These are phyloP conservation scores for Daubentonia madagascariensis DNA, from an alignment of 2,113 vertebrate genomes.

Conservation along the genomic window DNA sequence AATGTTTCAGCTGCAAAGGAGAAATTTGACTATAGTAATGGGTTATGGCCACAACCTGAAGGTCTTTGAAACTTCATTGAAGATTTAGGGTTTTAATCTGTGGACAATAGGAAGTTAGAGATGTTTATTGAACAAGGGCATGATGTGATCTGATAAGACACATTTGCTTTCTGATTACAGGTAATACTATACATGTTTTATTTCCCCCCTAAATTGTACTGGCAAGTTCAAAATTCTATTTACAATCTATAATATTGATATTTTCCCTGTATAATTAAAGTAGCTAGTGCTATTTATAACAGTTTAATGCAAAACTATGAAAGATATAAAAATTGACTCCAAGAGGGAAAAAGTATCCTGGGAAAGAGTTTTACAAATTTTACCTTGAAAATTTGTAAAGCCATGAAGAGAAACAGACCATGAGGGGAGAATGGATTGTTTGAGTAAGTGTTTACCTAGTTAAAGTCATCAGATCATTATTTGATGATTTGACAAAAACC, in stretches of 20 bases:
- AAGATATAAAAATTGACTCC: background rate
- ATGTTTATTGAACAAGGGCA: background rate
- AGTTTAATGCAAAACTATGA: constrained; percentile 9
- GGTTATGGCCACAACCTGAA: background rate
- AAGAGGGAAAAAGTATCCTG: background rate
- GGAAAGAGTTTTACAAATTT: constrained; percentile 5
- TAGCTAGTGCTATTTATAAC: background rate
- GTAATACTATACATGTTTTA: background rate
- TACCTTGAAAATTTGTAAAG: background rate
- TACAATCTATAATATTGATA: background rate
- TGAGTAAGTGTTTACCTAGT: background rate
- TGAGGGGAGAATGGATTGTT: background rate
- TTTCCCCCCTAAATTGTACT: background rate
- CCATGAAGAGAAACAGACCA: background rate
- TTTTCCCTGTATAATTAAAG: background rate
- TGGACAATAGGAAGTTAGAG: background rate
- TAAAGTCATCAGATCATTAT: background rate
- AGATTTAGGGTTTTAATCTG: background rate
- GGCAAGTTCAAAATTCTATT: background rate
- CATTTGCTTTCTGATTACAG: background rate
- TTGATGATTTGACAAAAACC: background rate
- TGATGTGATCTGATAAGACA: background rate
- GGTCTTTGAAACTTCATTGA: background rate
- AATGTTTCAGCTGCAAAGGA: background rate
- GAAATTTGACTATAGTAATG: background rate